Evolutionary conservation across 1,140 invertebrate species (phyloP).

Genomic region (Meloidogyne chitwoodi): DNA sequence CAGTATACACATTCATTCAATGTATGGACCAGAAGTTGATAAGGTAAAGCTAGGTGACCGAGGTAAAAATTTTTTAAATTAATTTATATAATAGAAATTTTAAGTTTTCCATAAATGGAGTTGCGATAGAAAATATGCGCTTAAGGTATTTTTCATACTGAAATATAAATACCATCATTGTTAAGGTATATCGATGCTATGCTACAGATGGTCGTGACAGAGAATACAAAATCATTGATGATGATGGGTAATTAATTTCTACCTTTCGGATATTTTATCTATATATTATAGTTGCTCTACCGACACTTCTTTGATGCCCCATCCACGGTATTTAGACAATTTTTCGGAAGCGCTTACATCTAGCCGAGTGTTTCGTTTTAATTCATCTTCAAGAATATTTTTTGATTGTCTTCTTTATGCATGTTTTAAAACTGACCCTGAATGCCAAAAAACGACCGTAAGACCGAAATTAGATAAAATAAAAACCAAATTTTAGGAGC

Average conservation of each 20-base stretch:
- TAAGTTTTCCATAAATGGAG: constrained; percentile 37
- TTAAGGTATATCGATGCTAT: constrained; percentile 40
- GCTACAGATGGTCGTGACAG: constrained; percentile 38
- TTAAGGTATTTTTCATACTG: constrained; percentile 22
- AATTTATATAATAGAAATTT: too few relatives aligned
- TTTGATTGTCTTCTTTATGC: constrained; percentile 46
- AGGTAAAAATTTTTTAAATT: background rate
- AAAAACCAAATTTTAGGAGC: background rate
- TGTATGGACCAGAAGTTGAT: constrained; percentile 31
- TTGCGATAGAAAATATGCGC: constrained; percentile 28
- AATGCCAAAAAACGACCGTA: constrained; percentile 17
- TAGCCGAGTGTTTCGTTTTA: constrained; percentile 41
- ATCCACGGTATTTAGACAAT: constrained; percentile 29
- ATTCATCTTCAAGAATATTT: constrained; percentile 32
- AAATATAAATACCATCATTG: background rate
- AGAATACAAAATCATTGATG: constrained; percentile 36
- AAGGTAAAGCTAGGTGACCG: constrained; percentile 35
- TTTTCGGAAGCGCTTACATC: constrained; percentile 30
- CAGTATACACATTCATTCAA: constrained; percentile 23
- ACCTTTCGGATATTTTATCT: background rate
- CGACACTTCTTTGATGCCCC: constrained; percentile 35
- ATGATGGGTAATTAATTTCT: constrained; percentile 21
- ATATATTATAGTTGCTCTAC: constrained; percentile 29
- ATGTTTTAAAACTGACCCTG: constrained; percentile 40
- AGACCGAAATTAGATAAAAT: background rate